Conservation (phyloP, 2,888 invertebrate species). For the Diarsia mendica region DNA sequence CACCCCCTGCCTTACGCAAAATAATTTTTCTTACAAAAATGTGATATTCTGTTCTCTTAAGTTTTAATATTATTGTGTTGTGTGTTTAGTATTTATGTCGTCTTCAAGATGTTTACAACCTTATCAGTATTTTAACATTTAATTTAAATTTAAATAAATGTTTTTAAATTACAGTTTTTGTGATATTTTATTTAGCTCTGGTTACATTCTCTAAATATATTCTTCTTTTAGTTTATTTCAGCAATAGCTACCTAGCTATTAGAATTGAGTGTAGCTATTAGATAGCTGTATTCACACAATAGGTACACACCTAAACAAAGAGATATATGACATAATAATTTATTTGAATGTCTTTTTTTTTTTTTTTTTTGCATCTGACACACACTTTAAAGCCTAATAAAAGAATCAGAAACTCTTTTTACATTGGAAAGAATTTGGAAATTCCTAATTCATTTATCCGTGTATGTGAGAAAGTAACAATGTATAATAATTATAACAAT, state of each 20-base stretch:
- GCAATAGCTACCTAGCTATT: no score
- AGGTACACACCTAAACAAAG: no score
- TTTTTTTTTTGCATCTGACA: no score
- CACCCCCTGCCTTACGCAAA: conserved; percentile 47
- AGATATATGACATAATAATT: no score
- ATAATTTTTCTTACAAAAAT: conserved; percentile 17
- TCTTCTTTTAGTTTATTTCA: not conserved
- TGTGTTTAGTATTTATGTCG: conserved; percentile 48
- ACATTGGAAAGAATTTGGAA: no score
- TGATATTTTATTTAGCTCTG: not conserved
- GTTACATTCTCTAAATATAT: not conserved
- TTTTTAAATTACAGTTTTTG: conserved; percentile 18
- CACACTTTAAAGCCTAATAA: no score
- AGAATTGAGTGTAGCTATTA: not conserved
- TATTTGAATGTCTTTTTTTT: no score
- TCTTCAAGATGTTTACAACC: conserved; percentile 27
- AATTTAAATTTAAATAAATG: conserved; percentile 44
- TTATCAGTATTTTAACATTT: conserved; percentile 43
- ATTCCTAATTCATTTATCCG: no score
- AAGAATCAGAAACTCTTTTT: no score
- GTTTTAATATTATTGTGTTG: conserved; percentile 22
- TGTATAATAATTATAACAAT: no score
- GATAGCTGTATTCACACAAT: not conserved
- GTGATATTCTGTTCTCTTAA: conserved; percentile 42
- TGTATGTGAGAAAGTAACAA: no score